Percentiles rank a stretch among this genome's conserved stretches.
phyloP scores from a whole-genome alignment of 2,797 vertebrate species.

The Tadarida brasiliensis region DNA sequence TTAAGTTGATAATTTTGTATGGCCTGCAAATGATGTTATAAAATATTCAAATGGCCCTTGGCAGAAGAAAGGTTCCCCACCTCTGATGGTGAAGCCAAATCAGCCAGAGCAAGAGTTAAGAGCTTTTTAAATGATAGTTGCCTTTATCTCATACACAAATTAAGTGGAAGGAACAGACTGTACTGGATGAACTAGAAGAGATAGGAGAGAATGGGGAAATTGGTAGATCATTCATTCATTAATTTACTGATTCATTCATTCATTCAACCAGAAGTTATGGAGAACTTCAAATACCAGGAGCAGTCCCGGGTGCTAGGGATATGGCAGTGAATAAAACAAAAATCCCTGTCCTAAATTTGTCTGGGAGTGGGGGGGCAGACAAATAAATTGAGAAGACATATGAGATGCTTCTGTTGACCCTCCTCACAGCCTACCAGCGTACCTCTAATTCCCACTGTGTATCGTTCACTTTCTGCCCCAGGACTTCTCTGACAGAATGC shows the following conservation, averaged over 20 bases:
- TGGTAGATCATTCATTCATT: background rate
- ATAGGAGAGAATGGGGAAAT: background rate
- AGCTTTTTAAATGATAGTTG: background rate
- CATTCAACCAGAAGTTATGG: background rate
- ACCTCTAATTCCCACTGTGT: background rate
- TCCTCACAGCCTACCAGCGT: background rate
- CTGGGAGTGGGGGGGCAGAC: too few relatives aligned
- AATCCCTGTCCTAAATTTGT: background rate
- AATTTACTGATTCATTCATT: background rate
- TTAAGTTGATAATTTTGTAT: too few relatives aligned
- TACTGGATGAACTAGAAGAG: background rate
- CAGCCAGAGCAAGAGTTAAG: background rate
- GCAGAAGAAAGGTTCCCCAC: too few relatives aligned
- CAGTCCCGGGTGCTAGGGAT: background rate
- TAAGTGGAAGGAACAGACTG: background rate
- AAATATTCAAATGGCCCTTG: too few relatives aligned
- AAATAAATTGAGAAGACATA: background rate
- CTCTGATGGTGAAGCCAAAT: background rate
- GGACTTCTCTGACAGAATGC: background rate
- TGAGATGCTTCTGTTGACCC: background rate
- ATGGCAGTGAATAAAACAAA: background rate
- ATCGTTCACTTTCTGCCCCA: background rate
- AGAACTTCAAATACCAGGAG: background rate
- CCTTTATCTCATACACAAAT: background rate
- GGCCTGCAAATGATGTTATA: too few relatives aligned